Conservation (phyloP, 2,797 vertebrate species). For the Pteropus rufus region DNA sequence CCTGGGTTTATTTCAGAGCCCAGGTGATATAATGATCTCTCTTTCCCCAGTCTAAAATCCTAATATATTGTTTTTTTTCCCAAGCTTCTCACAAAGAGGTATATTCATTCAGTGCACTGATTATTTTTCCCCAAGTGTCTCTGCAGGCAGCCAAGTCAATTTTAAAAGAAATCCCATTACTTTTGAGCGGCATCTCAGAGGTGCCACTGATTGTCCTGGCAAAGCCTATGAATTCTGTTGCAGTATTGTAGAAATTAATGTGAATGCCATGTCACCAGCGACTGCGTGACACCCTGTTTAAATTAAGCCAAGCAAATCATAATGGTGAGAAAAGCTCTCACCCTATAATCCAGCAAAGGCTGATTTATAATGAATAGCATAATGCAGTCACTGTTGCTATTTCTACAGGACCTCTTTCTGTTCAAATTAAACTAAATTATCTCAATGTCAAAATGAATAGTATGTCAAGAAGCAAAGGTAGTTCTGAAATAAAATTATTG, state of each 20-base stretch:
- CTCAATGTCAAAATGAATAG: background rate
- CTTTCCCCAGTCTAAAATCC: background rate
- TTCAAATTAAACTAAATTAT: background rate
- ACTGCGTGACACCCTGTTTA: background rate
- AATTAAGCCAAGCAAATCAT: background rate
- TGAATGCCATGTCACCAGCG: background rate
- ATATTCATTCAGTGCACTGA: background rate
- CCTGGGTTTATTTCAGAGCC: background rate
- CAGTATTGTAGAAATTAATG: slow-evolving; percentile 43
- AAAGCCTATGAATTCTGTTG: slow-evolving; percentile 27
- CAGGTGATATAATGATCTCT: background rate
- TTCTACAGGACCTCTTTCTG: background rate
- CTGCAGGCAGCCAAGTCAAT: slow-evolving; percentile 39
- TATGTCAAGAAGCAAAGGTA: background rate
- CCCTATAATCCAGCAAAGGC: background rate
- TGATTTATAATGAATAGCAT: background rate
- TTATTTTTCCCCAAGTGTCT: slow-evolving; percentile 44
- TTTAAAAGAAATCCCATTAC: slow-evolving; percentile 47
- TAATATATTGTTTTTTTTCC: background rate
- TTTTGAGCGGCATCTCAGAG: background rate
- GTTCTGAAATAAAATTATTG: background rate
- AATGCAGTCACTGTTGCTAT: background rate
- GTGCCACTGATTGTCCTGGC: background rate
- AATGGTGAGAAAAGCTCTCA: background rate
- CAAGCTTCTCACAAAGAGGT: background rate